phyloP scores from a whole-genome alignment of 2,113 vertebrate genomes.

The Oryzias celebensis region DNA sequence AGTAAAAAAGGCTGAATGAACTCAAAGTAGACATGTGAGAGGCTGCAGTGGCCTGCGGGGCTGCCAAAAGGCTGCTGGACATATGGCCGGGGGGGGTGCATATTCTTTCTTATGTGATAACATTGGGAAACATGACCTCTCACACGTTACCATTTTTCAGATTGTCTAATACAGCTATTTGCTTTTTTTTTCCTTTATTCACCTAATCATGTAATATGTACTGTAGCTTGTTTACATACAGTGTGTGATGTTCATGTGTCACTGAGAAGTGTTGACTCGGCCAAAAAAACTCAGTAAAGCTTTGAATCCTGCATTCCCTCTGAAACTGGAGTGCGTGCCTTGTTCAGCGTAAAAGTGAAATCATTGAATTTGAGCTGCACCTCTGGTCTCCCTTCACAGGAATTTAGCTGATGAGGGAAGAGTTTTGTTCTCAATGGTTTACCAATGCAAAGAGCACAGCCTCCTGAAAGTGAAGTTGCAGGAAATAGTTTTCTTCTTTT shows the following conservation, averaged over 20 bases:
- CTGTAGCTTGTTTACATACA: background rate
- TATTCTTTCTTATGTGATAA: background rate
- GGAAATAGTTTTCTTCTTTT: conserved; percentile 50
- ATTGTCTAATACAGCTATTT: too few relatives aligned
- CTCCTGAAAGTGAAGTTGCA: conserved; percentile 22
- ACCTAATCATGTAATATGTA: too few relatives aligned
- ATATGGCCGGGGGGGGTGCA: conserved; percentile 2
- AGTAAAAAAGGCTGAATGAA: conserved; percentile 61
- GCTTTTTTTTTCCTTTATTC: too few relatives aligned
- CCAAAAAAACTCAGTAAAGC: conserved; percentile 13
- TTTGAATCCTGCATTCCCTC: conserved; percentile 46
- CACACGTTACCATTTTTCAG: too few relatives aligned
- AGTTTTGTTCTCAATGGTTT: conserved; percentile 25
- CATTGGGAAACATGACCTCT: too few relatives aligned
- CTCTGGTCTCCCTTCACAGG: conserved; percentile 16
- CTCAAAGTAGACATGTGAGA: conserved; percentile 64
- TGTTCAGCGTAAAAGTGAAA: conserved; percentile 58
- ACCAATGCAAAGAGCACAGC: conserved; percentile 17
- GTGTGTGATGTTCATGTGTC: conserved; percentile 4
- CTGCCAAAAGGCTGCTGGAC: conserved; percentile 24
- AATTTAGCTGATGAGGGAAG: conserved; percentile 18
- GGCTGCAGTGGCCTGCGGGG: conserved; percentile 7
- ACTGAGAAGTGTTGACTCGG: conserved; percentile 23
- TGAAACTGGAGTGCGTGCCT: conserved; percentile 51
- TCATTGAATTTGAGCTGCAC: conserved; percentile 29